Evolutionary conservation across 1,140 invertebrate genomes (phyloP).

Genomic region (Aleiodes sp.): DNA sequence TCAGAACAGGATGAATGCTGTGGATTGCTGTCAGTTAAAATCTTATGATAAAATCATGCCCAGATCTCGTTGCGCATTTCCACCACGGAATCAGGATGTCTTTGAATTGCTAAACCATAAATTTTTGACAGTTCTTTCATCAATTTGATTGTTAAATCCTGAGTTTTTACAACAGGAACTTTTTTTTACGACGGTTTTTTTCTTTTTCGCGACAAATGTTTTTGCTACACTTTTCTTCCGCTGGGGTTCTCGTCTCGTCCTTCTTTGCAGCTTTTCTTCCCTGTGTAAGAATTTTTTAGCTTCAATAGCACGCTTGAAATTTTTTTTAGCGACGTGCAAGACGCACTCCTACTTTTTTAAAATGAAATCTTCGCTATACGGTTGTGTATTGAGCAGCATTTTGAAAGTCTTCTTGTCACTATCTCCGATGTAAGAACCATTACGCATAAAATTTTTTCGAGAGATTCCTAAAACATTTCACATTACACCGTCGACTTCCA

Average conservation of each 20-base stretch:
- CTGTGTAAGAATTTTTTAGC: constrained; percentile 33
- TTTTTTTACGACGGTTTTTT: constrained; percentile 19
- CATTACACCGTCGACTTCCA: constrained; percentile 30
- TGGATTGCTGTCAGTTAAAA: too few relatives aligned
- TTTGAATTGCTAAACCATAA: too few relatives aligned
- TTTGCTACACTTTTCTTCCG: constrained; percentile 26
- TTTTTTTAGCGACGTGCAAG: constrained; percentile 35
- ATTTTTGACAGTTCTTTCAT: too few relatives aligned
- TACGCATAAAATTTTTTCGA: constrained; percentile 12
- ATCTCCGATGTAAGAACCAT: constrained; percentile 36
- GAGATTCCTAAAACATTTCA: constrained; percentile 33
- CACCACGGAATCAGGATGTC: too few relatives aligned
- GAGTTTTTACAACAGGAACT: too few relatives aligned
- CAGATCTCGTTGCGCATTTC: too few relatives aligned
- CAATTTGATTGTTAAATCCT: too few relatives aligned
- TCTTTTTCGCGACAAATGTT: too few relatives aligned
- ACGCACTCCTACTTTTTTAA: constrained; percentile 38
- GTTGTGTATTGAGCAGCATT: constrained; percentile 14
- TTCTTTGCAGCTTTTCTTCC: constrained; percentile 32
- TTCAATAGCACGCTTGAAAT: constrained; percentile 30
- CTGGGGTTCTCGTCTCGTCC: constrained; percentile 16
- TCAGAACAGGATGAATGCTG: too few relatives aligned
- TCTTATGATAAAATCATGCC: too few relatives aligned
- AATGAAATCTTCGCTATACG: constrained; percentile 32
- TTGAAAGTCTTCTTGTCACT: constrained; percentile 38